These are phyloP conservation scores for Acropternis orthonyx DNA, from an alignment of 2,797 vertebrate species.

Conservation along the genomic window DNA sequence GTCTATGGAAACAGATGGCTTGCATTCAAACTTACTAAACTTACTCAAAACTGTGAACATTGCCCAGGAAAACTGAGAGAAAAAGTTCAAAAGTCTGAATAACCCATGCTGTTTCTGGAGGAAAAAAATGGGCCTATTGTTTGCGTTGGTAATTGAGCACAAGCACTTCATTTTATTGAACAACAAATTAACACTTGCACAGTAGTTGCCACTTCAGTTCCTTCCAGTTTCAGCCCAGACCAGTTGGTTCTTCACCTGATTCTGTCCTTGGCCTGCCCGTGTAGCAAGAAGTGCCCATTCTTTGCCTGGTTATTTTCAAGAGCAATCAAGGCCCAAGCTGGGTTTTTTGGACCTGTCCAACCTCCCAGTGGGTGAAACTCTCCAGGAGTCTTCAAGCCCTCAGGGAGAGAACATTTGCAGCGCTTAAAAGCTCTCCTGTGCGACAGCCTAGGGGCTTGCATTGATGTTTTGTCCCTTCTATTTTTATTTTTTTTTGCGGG, in stretches of 20 bases:
- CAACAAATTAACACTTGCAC: slow-evolving; percentile 60
- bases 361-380: background rate
- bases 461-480: background rate
- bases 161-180: slow-evolving; percentile 50
- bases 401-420: no score
- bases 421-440: accelerated
- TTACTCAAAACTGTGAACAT: slow-evolving; percentile 38
- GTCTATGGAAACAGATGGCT: slow-evolving; percentile 64
- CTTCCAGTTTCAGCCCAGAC: background rate
- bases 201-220: slow-evolving; percentile 16
- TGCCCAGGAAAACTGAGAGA: slow-evolving; percentile 59
- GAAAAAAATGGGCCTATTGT: slow-evolving; percentile 25
- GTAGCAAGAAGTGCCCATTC: background rate
- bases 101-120: slow-evolving; percentile 39
- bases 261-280: background rate
- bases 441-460: background rate
- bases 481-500: accelerated
- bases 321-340: background rate
- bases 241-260: background rate
- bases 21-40: slow-evolving; percentile 54
- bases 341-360: background rate
- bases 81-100: slow-evolving; percentile 48
- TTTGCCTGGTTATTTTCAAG: background rate
- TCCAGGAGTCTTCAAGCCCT: background rate
- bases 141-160: slow-evolving; percentile 63